Base-by-base conservation (phyloP, 1,140 invertebrate genomes). In the Hirudo medicinalis region DNA sequence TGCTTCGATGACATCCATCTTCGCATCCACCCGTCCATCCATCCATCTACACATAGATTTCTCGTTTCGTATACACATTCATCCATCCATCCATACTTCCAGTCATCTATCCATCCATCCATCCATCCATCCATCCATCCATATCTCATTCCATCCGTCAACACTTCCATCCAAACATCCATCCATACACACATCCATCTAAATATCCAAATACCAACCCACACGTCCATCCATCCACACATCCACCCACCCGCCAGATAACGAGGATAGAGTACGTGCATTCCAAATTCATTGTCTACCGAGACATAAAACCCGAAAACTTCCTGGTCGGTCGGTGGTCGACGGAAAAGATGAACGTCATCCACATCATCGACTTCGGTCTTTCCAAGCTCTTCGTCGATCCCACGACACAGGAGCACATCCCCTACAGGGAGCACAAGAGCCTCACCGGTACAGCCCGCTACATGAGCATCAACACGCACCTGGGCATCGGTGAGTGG, bases 311-410 rank as follows among this genome's bases (percentile, higher is more conserved):
- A 84, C 96, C 96, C 77, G 96, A 99, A 86, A 99, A 99, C 86
- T 99, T 99, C 87, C 89, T 99, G 80, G 97, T 99, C 85, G 96
- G 96, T 82, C 89, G 95, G 85, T 91, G 88, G 85, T 92, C 92
- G 80, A 95, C 90, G 82, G 94, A 94, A 86, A 90, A 94, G 84
- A 93, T 98, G 86, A 97, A 97, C 88, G 88, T 95, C 83, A 97
- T 99, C 83, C 94, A 99, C 86, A 97, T 99, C 86, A 85, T 86
- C 82, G 94, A 97, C 88, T 98, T 99, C 88, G 96, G 96, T 84
- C 87, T 99, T 86, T 94, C 95, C 82, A 98, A 98, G 88, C 94
- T 98, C 87, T 99, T 98, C 85, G 98, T 98, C 87, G 95, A 99
- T 86, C 90, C 95, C 86, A 94, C 97, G 87, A 85, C 84, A 57